These are phyloP conservation scores for Crossocerus cetratus DNA, from an alignment of 2,888 invertebrate genomes.

Conservation along the genomic window DNA sequence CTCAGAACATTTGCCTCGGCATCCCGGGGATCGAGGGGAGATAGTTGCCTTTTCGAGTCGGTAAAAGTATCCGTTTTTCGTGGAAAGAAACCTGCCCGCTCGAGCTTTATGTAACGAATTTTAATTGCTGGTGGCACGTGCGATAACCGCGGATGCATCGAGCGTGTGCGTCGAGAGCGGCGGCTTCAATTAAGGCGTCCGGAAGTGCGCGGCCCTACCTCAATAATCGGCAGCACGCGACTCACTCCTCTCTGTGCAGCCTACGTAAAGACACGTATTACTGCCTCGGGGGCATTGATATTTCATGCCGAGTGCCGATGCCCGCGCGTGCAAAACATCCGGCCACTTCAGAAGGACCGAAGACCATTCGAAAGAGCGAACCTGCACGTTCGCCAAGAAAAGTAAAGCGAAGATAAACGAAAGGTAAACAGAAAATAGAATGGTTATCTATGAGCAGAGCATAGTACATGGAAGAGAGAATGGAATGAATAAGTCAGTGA, in stretches of 20 bases:
- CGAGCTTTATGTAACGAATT: conserved; percentile 39
- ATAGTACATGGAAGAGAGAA: too few relatives aligned
- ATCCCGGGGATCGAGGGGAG: not conserved
- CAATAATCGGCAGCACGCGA: conserved; percentile 8
- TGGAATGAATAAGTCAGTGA: not conserved
- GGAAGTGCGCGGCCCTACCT: conserved; percentile 34
- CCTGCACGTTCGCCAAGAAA: not conserved
- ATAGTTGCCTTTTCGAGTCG: not conserved
- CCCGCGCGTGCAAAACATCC: not conserved
- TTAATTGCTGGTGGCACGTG: conserved; percentile 33
- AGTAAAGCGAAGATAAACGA: not conserved
- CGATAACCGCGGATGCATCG: conserved; percentile 31
- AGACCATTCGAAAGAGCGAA: not conserved
- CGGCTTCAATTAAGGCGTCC: conserved; percentile 44
- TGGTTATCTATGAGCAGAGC: too few relatives aligned
- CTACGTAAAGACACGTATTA: too few relatives aligned
- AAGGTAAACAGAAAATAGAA: not conserved
- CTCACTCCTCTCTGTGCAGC: conserved; percentile 19
- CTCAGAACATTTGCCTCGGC: not conserved
- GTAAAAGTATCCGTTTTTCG: conserved; percentile 1
- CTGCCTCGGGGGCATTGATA: too few relatives aligned
- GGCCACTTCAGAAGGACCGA: not conserved
- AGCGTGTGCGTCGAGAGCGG: conserved; percentile 18
- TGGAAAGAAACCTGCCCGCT: conserved; percentile 41
- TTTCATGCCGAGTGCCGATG: conserved; percentile 1